Evolutionary conservation across 2,113 vertebrate species (phyloP).

Genomic region (Neofelis nebulosa): DNA sequence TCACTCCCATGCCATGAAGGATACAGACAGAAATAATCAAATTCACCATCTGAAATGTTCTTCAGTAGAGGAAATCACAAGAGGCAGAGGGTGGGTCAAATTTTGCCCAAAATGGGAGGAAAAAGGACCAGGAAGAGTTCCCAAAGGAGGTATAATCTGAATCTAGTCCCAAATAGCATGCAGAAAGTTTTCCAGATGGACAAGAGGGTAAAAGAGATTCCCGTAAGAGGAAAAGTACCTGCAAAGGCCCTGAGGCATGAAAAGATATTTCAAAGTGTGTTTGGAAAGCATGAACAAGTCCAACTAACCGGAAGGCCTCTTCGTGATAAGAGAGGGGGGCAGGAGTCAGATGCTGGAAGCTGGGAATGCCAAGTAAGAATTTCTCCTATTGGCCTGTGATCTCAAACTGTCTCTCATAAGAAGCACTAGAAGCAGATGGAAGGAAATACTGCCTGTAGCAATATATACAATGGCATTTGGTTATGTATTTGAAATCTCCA

Average conservation of each 20-base stretch:
- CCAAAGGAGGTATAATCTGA: not conserved
- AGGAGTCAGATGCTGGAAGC: not conserved
- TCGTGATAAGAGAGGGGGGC: not conserved
- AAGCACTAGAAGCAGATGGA: not conserved
- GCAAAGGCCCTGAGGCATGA: not conserved
- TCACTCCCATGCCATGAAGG: not conserved
- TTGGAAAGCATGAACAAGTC: not conserved
- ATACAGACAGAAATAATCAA: not conserved
- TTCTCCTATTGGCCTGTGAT: not conserved
- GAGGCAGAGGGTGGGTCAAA: not conserved
- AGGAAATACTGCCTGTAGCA: not conserved
- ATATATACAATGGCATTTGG: not conserved
- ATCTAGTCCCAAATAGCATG: not conserved
- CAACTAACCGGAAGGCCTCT: not conserved
- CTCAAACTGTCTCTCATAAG: not conserved
- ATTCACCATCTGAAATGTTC: not conserved
- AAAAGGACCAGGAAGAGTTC: not conserved
- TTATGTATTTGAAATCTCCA: not conserved
- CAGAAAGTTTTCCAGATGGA: not conserved
- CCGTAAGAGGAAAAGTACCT: not conserved
- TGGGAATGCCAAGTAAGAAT: not conserved
- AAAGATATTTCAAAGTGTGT: not conserved
- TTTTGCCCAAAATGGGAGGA: not conserved
- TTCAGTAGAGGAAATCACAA: not conserved
- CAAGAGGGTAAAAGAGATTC: not conserved